Evolutionary conservation across 2,797 vertebrate species (phyloP), one percentile per base, ranked within the genome.

Genomic region (Capromys pilorides): DNA sequence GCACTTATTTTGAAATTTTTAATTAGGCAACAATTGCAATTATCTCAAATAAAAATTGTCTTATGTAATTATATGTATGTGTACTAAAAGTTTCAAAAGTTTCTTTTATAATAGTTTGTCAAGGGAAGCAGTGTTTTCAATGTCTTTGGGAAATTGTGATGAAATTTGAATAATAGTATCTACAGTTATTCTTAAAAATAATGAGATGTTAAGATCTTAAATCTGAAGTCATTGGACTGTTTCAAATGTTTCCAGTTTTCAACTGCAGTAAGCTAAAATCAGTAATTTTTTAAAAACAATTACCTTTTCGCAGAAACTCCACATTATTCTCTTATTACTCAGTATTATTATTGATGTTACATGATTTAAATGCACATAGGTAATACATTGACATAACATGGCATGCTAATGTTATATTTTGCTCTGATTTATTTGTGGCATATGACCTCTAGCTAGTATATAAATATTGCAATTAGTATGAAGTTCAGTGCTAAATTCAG

Each of bases 401-500:
- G 51, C 19, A 79, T 86, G 86, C 71, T 92, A 66, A 49, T 41
- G 57, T 83, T 89, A 33, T 39, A 59, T 95, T 67, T 89, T 57
- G 59, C 26, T 19, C n/a, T 89, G 45, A 79, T 92, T 94, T 89
- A 64, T 77, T 91, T 94, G 16, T 61, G 36, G 10, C 78, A 39
- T 81, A 2, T 90, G 77, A 78, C 62, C 66, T 18, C 84, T 80
- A 92, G 33, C 62, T 26, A 21, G 11, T 82, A 57, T 41, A 18
- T 59, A 85, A 33, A 82, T 4, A 7, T 69, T 41, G 54, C 73
- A 26, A 92, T 90, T 94, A 84, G 36, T 90, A 6, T 83, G 39
- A 94, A 83, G 33, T 64, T 96, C 62, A 95, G 51, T 45, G 79
- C 6, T 61, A 92, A 86, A 92, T 84, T 92, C 49, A 59, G n/a